Evolutionary conservation across 2,888 invertebrate genomes (phyloP).

Genomic region (Disparrhopalites patrizii): DNA sequence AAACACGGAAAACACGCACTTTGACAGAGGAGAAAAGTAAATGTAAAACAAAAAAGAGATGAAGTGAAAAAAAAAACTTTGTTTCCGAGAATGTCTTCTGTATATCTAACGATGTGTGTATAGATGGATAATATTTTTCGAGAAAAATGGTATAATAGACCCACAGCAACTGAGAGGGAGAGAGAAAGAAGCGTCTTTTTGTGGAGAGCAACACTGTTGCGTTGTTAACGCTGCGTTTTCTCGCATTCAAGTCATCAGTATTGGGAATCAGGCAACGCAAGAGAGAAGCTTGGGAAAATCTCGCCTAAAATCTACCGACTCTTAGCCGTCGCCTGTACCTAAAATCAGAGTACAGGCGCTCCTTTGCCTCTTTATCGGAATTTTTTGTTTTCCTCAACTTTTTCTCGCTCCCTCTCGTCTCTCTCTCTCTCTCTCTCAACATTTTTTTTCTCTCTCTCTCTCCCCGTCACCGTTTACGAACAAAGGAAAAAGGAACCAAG

Average conservation of each 20-base stretch:
- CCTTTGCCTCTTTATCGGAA: conserved; percentile 18
- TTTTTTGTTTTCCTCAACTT: conserved; percentile 30
- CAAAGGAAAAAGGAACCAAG: conserved; percentile 17
- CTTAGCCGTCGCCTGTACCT: conserved; percentile 4
- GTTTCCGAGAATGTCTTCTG: not conserved
- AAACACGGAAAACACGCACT: not conserved
- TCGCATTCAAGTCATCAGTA: conserved; percentile 16
- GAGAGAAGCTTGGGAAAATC: conserved; percentile 11
- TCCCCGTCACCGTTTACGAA: conserved; percentile 15
- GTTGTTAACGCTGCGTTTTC: conserved; percentile 13
- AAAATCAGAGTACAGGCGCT: conserved; percentile 15
- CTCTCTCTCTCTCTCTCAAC: conserved; percentile 16
- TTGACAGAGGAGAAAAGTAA: no score
- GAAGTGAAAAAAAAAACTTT: not conserved
- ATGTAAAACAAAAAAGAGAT: not conserved
- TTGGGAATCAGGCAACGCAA: conserved; percentile 10
- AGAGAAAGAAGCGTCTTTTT: not conserved
- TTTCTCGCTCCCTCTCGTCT: conserved; percentile 13
- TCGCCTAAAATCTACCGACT: conserved; percentile 8
- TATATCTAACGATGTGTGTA: no score
- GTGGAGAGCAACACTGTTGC: conserved; percentile 10
- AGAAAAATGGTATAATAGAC: no score
- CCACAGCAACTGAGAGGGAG: not conserved
- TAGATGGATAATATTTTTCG: no score
- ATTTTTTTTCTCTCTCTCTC: conserved; percentile 14